Conservation (phyloP, 2,888 invertebrate genomes). For the Sphaerophoria rueppellii region DNA sequence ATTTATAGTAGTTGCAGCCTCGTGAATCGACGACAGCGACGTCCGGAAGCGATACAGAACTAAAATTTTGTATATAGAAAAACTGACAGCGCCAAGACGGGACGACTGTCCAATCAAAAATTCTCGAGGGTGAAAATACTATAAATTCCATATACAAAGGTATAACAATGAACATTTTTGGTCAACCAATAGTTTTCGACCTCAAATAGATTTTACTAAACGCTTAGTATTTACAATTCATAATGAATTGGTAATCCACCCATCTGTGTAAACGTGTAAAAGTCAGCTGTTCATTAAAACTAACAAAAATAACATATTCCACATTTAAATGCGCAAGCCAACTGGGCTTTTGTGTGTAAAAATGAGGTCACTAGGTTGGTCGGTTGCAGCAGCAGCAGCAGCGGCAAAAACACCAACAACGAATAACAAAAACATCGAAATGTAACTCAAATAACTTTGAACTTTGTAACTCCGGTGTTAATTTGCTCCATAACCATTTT, state of each 20-base stretch:
- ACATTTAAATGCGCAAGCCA: slow-evolving; percentile 37
- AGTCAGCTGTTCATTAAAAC: slow-evolving; percentile 26
- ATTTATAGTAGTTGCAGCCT: no score
- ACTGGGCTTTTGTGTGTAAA: slow-evolving; percentile 31
- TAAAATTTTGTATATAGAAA: no score
- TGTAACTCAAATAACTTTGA: slow-evolving; percentile 40
- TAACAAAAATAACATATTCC: slow-evolving; percentile 18
- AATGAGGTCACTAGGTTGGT: slow-evolving; percentile 59
- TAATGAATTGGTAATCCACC: background rate
- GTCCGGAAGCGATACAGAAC: no score
- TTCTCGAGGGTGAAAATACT: no score
- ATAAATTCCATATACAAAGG: no score
- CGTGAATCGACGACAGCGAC: no score
- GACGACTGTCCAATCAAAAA: no score
- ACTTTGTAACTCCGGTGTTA: slow-evolving; percentile 50
- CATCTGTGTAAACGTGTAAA: slow-evolving; percentile 24
- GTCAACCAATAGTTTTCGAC: no score
- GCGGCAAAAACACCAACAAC: background rate
- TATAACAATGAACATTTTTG: no score
- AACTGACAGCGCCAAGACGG: no score
- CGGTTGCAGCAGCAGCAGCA: slow-evolving; percentile 9
- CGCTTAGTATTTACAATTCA: background rate
- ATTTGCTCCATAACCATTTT: slow-evolving; percentile 40
- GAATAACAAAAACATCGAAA: background rate
- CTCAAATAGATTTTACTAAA: no score